phyloP scores from a whole-genome alignment of 2,797 vertebrate species.

The Peromyscus aztecus region DNA sequence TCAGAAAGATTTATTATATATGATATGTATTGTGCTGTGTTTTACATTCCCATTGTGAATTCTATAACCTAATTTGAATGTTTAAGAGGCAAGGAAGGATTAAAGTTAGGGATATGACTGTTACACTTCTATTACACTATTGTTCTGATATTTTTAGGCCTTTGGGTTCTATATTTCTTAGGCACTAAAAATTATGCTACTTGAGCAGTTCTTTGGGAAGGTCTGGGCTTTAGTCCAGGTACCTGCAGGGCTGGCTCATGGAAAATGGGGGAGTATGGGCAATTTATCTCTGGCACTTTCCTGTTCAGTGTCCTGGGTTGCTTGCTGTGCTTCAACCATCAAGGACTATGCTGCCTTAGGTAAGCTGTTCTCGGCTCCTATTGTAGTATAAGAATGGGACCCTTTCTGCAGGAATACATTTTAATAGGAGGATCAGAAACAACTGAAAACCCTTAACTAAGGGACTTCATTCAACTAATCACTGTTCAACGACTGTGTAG shows the following conservation, averaged over 20 bases:
- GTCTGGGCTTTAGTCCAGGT: constrained; percentile 69
- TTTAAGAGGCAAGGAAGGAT: not conserved
- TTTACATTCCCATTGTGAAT: not conserved
- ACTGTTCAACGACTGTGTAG: not conserved
- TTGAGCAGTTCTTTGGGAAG: constrained; percentile 46
- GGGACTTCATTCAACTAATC: not conserved
- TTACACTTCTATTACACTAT: not conserved
- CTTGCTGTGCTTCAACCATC: not conserved
- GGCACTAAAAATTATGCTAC: constrained; percentile 30
- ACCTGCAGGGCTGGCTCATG: constrained; percentile 63
- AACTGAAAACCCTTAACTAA: not conserved
- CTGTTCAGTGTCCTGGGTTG: constrained; percentile 9
- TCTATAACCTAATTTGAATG: not conserved
- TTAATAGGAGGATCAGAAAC: not conserved
- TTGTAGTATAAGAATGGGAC: constrained; percentile 4
- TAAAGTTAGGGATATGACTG: not conserved
- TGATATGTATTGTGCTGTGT: not conserved
- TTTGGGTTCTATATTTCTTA: constrained; percentile 43
- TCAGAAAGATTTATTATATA: not conserved
- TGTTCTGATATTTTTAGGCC: constrained; percentile 32
- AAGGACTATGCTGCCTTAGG: constrained; percentile 21
- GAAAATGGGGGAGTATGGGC: constrained; percentile 15
- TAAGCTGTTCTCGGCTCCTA: not conserved
- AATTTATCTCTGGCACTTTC: constrained; percentile 61
- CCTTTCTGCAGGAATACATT: not conserved